Evolutionary conservation across 2,888 invertebrate species (phyloP), one percentile per base, ranked within the genome.

Genomic region (Lordiphosa andalusiaca): DNA sequence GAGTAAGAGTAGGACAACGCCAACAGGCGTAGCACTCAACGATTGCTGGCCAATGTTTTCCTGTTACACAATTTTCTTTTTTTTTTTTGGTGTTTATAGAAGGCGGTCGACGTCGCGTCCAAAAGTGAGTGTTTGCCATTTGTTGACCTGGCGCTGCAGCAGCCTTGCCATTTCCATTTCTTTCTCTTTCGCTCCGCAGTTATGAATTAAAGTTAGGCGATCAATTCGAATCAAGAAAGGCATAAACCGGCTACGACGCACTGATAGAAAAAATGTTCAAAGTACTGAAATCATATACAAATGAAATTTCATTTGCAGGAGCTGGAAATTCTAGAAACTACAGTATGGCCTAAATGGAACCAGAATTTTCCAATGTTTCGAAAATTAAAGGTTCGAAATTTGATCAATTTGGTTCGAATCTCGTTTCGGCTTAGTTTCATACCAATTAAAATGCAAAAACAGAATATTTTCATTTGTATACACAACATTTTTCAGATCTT

Each of bases 121-220:
- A 49, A 68, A 69, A 67, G 71, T 60, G 67, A 69, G 61, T 69
- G 69, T 62, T 63, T 67, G 46, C 66, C 59, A 58, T 56, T 67
- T 58, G 56, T 50, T 62, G 46, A 72, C 72, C 63, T 50, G 62
- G 25, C 56, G 38, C 62, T 9, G 7, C 33, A 57, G 48, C 67
- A 56, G 48, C 36, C 42, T 49, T 19, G 39, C 39, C 42, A 49
- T 40, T 55, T 48, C 25, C 40, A 46, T 47, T 44, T 47, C 65
- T 56, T 61, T 70, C 68, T 70, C 74, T 69, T 46, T 59, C 39
- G 36, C 55, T 38, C 25, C 19, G 64, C 63, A 66, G 63, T 82
- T 83, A 61, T 69, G 71, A 84, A 73, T 82, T 71, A 74, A 10
- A 82, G 72, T 86, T 74, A 78, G 74, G 86, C 85, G 86, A 81